A percentile compares a stretch with the other conserved stretches of the same genome.
Conservation (phyloP, 2,797 vertebrate species). For the Bradypodion ventrale region DNA sequence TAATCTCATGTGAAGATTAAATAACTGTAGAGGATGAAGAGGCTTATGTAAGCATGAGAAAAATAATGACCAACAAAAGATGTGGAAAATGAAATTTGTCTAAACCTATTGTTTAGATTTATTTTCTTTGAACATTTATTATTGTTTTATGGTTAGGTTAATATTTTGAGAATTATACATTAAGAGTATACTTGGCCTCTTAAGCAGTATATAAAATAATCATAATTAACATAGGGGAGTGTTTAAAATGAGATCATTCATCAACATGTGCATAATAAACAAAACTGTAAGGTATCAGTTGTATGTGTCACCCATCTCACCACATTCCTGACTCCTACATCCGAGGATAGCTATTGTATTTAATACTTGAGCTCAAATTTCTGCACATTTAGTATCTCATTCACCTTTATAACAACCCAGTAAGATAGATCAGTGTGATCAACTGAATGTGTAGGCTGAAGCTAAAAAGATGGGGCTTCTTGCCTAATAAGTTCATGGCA, state of each 20-base stretch:
- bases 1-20: constrained; percentile 27
- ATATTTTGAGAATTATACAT: no score
- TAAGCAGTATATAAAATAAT: no score
- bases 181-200: no score
- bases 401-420: neutral
- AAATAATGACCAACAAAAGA: neutral
- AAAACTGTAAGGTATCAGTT: no score
- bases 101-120: neutral
- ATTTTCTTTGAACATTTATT: neutral
- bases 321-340: neutral
- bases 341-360: neutral
- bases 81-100: neutral
- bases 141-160: no score
- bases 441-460: neutral
- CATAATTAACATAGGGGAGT: no score
- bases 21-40: neutral
- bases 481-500: neutral
- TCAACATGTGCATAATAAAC: no score
- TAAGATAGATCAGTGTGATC: neutral
- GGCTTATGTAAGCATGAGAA: neutral
- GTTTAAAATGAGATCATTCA: no score
- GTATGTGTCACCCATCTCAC: no score
- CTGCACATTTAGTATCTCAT: neutral
- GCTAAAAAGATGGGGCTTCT: neutral
- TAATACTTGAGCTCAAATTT: neutral